phyloP scores from a whole-genome alignment of 2,797 vertebrate genomes.

The Bovichtus diacanthus region DNA sequence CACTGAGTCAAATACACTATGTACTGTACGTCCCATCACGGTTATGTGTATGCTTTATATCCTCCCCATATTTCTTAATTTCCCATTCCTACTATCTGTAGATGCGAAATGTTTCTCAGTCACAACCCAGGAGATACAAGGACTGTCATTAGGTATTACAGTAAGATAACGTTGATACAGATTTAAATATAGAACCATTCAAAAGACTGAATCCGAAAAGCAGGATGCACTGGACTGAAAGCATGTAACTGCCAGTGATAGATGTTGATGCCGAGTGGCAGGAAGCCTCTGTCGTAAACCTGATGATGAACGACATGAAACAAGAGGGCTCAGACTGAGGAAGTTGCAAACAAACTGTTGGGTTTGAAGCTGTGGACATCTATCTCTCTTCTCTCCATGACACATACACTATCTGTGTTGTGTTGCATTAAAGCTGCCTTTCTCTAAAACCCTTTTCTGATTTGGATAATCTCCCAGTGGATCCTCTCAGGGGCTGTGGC shows the following conservation, averaged over 20 bases:
- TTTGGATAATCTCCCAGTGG: conserved; percentile 80
- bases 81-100: conserved; percentile 20
- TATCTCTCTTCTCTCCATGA: conserved; percentile 20
- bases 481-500: conserved; percentile 67
- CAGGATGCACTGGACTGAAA: not conserved
- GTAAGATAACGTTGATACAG: conserved; percentile 25
- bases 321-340: conserved; percentile 7
- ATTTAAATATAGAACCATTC: conserved; percentile 52
- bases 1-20: not conserved
- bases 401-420: conserved; percentile 49
- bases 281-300: conserved; percentile 7
- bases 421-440: conserved; percentile 67
- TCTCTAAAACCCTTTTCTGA: conserved; percentile 77
- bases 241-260: not conserved
- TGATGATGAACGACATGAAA: conserved; percentile 33
- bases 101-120: conserved; percentile 42
- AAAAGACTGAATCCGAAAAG: conserved; percentile 9
- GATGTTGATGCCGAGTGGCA: conserved; percentile 29
- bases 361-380: conserved; percentile 31
- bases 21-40: not conserved
- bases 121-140: conserved; percentile 32
- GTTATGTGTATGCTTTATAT: not conserved
- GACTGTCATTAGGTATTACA: conserved; percentile 26
- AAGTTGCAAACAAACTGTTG: conserved; percentile 26
- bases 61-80: conserved; percentile 3